Conservation (phyloP, 2,888 invertebrate genomes). For the Cylindroiulus punctatus region DNA sequence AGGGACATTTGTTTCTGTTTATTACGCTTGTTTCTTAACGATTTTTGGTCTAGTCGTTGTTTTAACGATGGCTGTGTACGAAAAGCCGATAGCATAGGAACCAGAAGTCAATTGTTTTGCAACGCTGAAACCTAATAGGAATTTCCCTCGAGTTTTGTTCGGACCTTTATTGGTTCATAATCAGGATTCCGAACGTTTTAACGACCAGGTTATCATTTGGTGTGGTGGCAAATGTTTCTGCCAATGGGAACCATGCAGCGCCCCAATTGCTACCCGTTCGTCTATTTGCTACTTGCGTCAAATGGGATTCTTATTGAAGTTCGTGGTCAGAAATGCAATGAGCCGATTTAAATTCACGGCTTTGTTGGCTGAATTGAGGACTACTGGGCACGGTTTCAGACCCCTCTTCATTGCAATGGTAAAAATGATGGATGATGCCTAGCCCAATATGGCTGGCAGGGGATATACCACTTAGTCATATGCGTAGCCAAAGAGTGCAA, state of each 20-base stretch:
- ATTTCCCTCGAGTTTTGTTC: constrained; percentile 29
- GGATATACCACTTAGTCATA: constrained; percentile 38
- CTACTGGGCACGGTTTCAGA: background rate
- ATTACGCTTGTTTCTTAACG: constrained; percentile 15
- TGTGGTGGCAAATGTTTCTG: background rate
- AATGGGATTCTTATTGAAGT: constrained; percentile 45
- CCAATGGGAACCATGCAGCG: background rate
- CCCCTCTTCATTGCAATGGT: background rate
- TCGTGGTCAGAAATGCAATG: constrained; percentile 45
- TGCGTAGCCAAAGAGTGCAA: constrained; percentile 33
- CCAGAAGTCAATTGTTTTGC: constrained; percentile 20
- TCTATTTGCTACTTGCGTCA: constrained; percentile 14
- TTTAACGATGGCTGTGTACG: background rate
- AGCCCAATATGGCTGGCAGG: background rate
- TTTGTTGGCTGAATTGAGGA: background rate
- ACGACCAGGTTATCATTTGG: background rate
- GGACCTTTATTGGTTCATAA: constrained; percentile 45
- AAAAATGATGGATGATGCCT: constrained; percentile 34
- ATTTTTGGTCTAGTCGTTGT: background rate
- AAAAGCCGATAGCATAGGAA: background rate
- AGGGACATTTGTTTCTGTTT: constrained; percentile 4
- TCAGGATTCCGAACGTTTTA: background rate
- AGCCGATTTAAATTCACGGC: constrained; percentile 36
- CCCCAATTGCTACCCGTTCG: background rate
- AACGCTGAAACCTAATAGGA: background rate